Evolutionary conservation across 2,113 vertebrate species (phyloP).

Genomic region (Mastomys coucha): DNA sequence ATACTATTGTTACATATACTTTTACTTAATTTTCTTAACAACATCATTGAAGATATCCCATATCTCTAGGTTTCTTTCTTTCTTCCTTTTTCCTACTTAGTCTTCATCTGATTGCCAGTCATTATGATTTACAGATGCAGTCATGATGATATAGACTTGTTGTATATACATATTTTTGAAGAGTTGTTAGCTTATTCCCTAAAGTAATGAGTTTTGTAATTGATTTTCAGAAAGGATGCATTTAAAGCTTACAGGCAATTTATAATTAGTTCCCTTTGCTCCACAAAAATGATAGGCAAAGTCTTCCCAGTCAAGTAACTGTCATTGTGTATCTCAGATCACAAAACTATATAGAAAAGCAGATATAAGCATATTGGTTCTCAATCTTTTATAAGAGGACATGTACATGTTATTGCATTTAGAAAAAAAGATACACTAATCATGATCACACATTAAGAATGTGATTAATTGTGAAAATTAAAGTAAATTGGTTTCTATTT

Average conservation of each 20-base stretch:
- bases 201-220: slow-evolving; percentile 66
- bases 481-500: slow-evolving; percentile 73
- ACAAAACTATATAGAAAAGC: slow-evolving; percentile 54
- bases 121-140: neutral
- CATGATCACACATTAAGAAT: slow-evolving; percentile 64
- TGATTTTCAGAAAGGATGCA: slow-evolving; percentile 16
- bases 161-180: neutral
- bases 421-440: slow-evolving; percentile 3
- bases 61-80: neutral
- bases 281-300: neutral
- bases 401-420: slow-evolving; percentile 55
- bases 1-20: neutral
- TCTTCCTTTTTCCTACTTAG: neutral
- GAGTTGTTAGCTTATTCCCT: slow-evolving; percentile 28
- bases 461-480: slow-evolving; percentile 77
- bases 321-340: slow-evolving; percentile 12
- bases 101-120: neutral
- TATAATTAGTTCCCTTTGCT: slow-evolving; percentile 39
- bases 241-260: slow-evolving; percentile 54
- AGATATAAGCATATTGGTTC: slow-evolving; percentile 56
- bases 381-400: slow-evolving; percentile 56
- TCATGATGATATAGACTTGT: neutral
- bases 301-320: neutral
- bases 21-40: neutral
- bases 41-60: neutral